phyloP scores from a whole-genome alignment of 2,797 vertebrate species.

The Squalus acanthias region DNA sequence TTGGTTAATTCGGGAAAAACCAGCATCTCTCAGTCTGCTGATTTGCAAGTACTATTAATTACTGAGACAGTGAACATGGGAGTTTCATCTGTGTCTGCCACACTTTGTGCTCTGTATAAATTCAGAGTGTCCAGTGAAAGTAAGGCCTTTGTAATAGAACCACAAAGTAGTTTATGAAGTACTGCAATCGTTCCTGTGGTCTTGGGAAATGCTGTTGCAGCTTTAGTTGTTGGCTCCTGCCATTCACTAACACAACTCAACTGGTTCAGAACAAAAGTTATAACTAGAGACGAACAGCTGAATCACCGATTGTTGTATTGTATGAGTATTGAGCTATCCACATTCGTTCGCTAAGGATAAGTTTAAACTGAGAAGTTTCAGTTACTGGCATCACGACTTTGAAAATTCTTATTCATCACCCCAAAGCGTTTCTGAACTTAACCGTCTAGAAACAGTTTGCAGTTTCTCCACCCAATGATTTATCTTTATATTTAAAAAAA shows the following conservation, averaged over 20 bases:
- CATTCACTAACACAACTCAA: neutral
- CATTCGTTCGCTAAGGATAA: neutral
- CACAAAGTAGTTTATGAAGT: slow-evolving; percentile 12
- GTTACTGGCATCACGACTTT: neutral
- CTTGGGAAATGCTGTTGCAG: neutral
- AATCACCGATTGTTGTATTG: neutral
- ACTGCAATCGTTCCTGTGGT: neutral
- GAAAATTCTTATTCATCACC: neutral
- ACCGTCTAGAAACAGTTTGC: neutral
- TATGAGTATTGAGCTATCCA: neutral
- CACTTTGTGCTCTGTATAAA: neutral
- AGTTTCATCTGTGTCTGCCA: neutral
- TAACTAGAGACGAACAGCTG: neutral
- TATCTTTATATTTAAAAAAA: neutral
- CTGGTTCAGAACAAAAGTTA: neutral
- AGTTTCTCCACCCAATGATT: slow-evolving; percentile 3
- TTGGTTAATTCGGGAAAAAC: neutral
- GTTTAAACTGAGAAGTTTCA: neutral
- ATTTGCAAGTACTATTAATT: neutral
- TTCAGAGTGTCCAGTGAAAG: slow-evolving; percentile 12
- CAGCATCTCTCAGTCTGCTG: slow-evolving; percentile 31
- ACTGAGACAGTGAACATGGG: neutral
- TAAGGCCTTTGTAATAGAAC: neutral
- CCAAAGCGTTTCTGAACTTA: neutral
- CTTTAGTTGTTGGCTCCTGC: neutral